Conservation (phyloP, 2,888 invertebrate species). For the Anthophora plumipes region DNA sequence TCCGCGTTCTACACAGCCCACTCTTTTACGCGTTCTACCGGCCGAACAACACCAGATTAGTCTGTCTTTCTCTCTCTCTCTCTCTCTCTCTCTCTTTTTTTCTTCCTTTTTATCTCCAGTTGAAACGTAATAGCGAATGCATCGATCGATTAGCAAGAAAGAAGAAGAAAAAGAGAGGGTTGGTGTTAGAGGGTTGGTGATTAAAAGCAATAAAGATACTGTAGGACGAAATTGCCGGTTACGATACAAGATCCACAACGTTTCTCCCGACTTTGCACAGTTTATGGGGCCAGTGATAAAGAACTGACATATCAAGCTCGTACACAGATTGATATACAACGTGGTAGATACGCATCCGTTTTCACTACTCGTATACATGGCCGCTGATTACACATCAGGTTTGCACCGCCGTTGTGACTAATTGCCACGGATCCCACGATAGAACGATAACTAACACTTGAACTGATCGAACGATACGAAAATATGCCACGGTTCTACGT, state of each 20-base stretch:
- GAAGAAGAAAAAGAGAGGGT: background rate
- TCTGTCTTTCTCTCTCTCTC: no score
- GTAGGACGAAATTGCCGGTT: conserved; percentile 5
- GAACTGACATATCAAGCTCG: conserved; percentile 18
- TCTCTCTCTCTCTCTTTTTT: no score
- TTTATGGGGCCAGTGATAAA: conserved; percentile 38
- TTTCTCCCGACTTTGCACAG: background rate
- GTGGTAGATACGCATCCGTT: conserved; percentile 20
- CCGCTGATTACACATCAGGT: conserved; percentile 14
- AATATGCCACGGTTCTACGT: background rate
- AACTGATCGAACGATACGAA: background rate
- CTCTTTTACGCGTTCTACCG: conserved; percentile 2
- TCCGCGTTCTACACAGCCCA: background rate
- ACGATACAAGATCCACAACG: background rate
- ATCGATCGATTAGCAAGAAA: no score
- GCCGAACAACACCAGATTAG: background rate
- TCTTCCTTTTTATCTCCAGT: background rate
- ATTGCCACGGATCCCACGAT: conserved; percentile 18
- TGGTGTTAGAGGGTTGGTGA: background rate
- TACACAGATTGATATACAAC: conserved; percentile 34
- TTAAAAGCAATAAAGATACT: conserved; percentile 3
- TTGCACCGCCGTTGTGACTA: conserved; percentile 13
- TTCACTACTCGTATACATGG: conserved; percentile 5
- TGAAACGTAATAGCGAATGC: background rate
- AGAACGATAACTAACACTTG: conserved; percentile 23